Evolutionary conservation across 2,888 invertebrate genomes (phyloP).

Genomic region (Lochmaea capreae): DNA sequence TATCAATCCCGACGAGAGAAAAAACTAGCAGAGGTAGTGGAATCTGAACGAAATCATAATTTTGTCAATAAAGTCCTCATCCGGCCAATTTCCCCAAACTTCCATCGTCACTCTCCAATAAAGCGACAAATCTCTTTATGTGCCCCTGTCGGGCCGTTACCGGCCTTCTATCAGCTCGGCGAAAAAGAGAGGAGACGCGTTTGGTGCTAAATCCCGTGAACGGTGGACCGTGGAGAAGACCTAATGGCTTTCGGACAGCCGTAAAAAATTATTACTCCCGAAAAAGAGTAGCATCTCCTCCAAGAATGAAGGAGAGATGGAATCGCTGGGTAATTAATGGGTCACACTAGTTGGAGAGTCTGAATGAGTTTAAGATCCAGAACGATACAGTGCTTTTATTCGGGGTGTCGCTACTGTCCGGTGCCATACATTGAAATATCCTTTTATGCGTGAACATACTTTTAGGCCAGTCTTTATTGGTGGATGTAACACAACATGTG

Average conservation of each 20-base stretch:
- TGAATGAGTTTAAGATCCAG: constrained; percentile 28
- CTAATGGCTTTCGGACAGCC: constrained; percentile 40
- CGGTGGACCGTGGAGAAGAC: constrained; percentile 32
- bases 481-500: not conserved
- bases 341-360: constrained; percentile 23
- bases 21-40: not conserved
- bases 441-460: constrained; percentile 3
- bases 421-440: not conserved
- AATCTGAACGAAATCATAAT: constrained; percentile 1
- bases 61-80: constrained; percentile 10
- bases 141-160: constrained; percentile 24
- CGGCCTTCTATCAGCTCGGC: constrained; percentile 14
- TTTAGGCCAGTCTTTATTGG: not conserved
- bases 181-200: constrained; percentile 7
- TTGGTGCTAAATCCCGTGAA: constrained; percentile 25
- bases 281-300: constrained; percentile 25
- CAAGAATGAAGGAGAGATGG: constrained; percentile 14
- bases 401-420: constrained; percentile 7
- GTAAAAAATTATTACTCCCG: constrained; percentile 37
- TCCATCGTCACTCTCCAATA: constrained; percentile 32
- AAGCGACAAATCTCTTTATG: constrained; percentile 31
- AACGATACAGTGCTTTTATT: constrained; percentile 17
- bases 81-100: constrained; percentile 22
- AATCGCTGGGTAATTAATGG: constrained; percentile 30
- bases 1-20: no score